Evolutionary conservation across 2,113 vertebrate species (phyloP).

Genomic region (Dipodomys ordii): DNA sequence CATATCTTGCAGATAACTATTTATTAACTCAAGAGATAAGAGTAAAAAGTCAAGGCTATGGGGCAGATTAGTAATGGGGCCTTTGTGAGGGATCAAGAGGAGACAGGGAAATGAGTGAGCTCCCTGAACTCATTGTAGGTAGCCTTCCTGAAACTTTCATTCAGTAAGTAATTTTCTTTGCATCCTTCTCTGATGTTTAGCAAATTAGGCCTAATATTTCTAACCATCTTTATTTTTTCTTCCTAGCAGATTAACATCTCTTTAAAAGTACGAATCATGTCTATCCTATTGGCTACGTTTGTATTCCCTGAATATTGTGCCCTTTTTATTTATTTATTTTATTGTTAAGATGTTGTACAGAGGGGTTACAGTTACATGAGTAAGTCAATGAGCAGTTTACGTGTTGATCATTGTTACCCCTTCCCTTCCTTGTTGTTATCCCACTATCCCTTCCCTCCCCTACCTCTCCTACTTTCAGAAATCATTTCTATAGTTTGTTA

Average conservation of each 20-base stretch:
- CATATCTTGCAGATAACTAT: not conserved
- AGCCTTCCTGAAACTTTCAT: not conserved
- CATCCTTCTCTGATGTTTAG: not conserved
- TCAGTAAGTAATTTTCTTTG: not conserved
- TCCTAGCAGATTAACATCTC: not conserved
- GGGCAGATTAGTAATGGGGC: not conserved
- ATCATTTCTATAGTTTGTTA: no score
- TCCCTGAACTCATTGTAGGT: not conserved
- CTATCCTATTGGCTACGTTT: not conserved
- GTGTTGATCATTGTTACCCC: no score
- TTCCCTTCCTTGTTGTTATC: no score
- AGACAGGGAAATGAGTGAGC: not conserved
- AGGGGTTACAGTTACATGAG: no score
- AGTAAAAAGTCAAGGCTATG: not conserved
- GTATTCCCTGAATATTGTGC: not conserved
- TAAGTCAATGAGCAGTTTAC: no score
- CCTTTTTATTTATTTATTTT: no score
- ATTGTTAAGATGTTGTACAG: no score
- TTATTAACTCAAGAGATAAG: not conserved
- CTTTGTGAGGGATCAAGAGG: not conserved
- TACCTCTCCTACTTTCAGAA: no score
- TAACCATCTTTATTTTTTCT: not conserved
- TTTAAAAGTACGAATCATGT: conserved; percentile 1
- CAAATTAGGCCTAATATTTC: not conserved
- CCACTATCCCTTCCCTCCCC: no score